Percentiles rank a stretch among this genome's conserved stretches.
phyloP scores from a whole-genome alignment of 2,113 vertebrate species.

The Chrysemys picta region DNA sequence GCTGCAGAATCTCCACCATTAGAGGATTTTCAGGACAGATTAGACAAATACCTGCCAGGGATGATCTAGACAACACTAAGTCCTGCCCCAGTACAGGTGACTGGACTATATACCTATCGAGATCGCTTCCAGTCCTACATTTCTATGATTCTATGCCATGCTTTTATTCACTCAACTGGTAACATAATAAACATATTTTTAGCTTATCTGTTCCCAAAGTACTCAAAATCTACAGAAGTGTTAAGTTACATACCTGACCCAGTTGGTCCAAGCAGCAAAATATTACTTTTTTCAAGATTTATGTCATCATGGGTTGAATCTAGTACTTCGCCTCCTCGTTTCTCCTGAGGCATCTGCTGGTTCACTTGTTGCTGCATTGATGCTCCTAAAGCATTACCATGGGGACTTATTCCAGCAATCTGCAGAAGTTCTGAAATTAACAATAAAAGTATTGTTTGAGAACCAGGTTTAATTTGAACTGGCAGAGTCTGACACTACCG shows the following conservation, averaged over 20 bases:
- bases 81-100: background rate
- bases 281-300: slow-evolving; percentile 98
- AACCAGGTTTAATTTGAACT: background rate
- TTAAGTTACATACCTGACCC: slow-evolving; percentile 87
- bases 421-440: slow-evolving; percentile 91
- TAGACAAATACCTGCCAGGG: too few relatives aligned
- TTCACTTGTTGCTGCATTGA: slow-evolving; percentile 95
- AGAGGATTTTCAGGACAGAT: too few relatives aligned
- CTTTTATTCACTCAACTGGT: background rate
- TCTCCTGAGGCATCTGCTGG: slow-evolving; percentile 93
- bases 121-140: background rate
- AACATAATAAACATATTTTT: background rate
- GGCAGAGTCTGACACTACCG: background rate
- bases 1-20: too few relatives aligned
- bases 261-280: slow-evolving; percentile 96
- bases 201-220: background rate
- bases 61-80: background rate
- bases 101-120: background rate
- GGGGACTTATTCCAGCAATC: slow-evolving; percentile 96
- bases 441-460: slow-evolving; percentile 2
- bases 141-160: background rate
- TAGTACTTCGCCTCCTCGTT: slow-evolving; percentile 93
- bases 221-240: background rate
- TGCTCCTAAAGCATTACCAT: slow-evolving; percentile 94
- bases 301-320: slow-evolving; percentile 93